Conservation (phyloP, 2,797 vertebrate genomes). For the Parauchenoglanis ngamensis region DNA sequence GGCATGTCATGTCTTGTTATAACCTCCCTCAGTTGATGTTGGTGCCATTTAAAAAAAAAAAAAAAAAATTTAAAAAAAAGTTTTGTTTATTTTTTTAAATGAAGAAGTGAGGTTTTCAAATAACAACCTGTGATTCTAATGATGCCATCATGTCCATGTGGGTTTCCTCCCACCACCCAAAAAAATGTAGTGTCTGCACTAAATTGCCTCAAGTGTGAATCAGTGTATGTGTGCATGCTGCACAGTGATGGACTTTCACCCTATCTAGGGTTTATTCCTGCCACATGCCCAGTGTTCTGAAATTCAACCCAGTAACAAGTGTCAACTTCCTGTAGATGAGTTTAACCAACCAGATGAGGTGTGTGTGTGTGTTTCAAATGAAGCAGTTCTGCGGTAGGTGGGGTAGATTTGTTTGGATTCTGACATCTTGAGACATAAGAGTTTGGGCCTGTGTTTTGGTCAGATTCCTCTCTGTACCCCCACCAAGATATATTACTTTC, state of each 20-base stretch:
- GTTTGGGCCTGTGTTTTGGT: neutral
- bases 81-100: neutral
- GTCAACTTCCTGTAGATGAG: neutral
- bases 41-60: too few species aligned
- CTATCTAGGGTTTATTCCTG: neutral
- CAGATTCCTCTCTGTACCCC: neutral
- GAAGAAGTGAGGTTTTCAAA: neutral
- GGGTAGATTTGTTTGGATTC: neutral
- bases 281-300: neutral
- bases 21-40: neutral
- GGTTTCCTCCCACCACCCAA: neutral
- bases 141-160: neutral
- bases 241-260: neutral
- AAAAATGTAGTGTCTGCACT: neutral
- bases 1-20: neutral
- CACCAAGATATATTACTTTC: neutral
- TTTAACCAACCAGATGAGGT: neutral
- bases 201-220: neutral
- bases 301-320: neutral
- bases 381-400: neutral
- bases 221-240: neutral
- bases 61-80: neutral
- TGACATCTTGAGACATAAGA: neutral
- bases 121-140: neutral
- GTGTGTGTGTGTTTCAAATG: neutral